These are phyloP conservation scores for Porites evermanni DNA, from an alignment of 92 coral and sea anemone genomes.

Conservation along the genomic window DNA sequence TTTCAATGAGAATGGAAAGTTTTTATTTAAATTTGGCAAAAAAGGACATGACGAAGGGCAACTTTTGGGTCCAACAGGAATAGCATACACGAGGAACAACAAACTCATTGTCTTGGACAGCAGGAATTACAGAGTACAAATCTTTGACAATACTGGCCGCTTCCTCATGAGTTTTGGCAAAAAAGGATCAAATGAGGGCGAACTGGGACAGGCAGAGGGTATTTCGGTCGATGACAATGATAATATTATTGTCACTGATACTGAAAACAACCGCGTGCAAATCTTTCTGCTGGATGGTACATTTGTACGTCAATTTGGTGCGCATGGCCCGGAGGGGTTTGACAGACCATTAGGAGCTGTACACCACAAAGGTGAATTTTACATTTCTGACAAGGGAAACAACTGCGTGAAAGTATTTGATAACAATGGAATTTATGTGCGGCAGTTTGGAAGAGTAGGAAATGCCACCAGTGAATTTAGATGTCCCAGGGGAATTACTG, in stretches of 20 bases:
- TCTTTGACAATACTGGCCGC: slow-evolving; percentile 75
- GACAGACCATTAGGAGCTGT: slow-evolving; percentile 79
- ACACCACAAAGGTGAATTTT: slow-evolving; percentile 73
- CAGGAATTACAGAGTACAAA: slow-evolving; percentile 80
- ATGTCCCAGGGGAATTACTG: slow-evolving; percentile 84
- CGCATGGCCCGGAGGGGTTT: slow-evolving; percentile 83
- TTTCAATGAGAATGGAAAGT: slow-evolving; percentile 73
- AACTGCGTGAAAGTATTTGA: slow-evolving; percentile 85
- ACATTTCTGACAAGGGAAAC: slow-evolving; percentile 79
- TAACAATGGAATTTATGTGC: slow-evolving; percentile 74
- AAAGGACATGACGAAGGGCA: slow-evolving; percentile 80
- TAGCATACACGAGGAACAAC: slow-evolving; percentile 70
- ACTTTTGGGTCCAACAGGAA: slow-evolving; percentile 80
- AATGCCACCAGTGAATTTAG: slow-evolving; percentile 75
- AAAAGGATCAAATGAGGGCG: slow-evolving; percentile 73
- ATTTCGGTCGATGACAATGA: slow-evolving; percentile 74
- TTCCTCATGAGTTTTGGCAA: slow-evolving; percentile 75
- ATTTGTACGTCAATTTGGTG: slow-evolving; percentile 81
- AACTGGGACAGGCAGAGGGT: slow-evolving; percentile 78
- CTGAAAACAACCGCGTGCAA: slow-evolving; percentile 88
- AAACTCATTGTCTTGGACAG: slow-evolving; percentile 86
- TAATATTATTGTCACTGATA: slow-evolving; percentile 79
- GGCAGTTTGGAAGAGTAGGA: slow-evolving; percentile 91
- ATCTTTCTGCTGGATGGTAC: slow-evolving; percentile 76
- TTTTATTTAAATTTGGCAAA: slow-evolving; percentile 84